Conservation (phyloP, 2,113 vertebrate genomes). For the Oxyura jamaicensis region DNA sequence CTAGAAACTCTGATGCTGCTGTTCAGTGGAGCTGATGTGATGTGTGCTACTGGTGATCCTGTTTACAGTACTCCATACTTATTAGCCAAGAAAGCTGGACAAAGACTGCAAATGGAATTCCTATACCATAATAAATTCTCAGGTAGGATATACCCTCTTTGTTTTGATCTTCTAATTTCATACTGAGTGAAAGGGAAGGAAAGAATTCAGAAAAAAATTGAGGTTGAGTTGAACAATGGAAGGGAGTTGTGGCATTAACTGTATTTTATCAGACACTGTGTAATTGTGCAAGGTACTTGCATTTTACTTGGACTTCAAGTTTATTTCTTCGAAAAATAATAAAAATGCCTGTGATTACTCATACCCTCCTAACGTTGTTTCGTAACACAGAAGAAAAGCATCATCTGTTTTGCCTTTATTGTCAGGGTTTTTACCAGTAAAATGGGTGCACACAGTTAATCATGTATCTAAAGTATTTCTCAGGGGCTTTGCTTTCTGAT, state of each 20-base stretch:
- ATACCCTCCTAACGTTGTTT: neutral
- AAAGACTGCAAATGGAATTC: conserved; percentile 95
- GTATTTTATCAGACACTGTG: neutral
- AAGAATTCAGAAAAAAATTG: neutral
- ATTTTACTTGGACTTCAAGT: neutral
- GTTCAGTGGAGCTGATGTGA: conserved; percentile 93
- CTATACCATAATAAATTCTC: conserved; percentile 94
- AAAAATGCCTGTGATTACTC: neutral
- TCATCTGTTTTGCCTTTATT: neutral
- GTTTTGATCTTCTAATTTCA: neutral
- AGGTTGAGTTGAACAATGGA: neutral
- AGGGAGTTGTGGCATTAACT: neutral
- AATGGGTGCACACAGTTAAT: neutral
- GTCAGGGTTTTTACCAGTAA: neutral
- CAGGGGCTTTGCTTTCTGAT: neutral
- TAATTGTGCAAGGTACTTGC: neutral
- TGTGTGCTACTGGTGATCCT: conserved; percentile 92
- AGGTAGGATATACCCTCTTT: conserved; percentile 72
- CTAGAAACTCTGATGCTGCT: conserved; percentile 89
- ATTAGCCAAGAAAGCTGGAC: conserved; percentile 90
- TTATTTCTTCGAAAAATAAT: neutral
- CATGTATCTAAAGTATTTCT: fast-evolving
- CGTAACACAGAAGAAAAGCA: neutral
- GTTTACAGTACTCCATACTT: conserved; percentile 89
- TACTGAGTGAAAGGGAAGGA: neutral